phyloP scores from a whole-genome alignment of 30 jellyfish, hydroid and myxozoan species.

The Aurelia coerulea region DNA sequence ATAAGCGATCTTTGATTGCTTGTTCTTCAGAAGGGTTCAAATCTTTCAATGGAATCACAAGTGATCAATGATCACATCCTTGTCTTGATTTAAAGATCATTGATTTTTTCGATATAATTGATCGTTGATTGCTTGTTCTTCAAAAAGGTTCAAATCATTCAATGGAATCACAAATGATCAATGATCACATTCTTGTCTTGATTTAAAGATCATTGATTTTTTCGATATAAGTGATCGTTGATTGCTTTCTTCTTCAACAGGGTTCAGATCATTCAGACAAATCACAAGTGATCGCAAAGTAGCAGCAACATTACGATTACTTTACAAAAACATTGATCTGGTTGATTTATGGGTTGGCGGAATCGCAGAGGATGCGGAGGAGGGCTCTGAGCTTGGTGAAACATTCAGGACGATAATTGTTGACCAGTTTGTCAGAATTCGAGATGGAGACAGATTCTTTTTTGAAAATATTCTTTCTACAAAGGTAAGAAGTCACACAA shows the following conservation, averaged over 20 bases:
- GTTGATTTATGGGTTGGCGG: constrained; percentile 98
- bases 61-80: no score
- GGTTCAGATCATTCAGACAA: constrained; percentile 50
- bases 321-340: constrained; percentile 67
- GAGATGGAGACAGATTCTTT: constrained; percentile 96
- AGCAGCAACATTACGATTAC: constrained; percentile 30
- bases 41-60: no score
- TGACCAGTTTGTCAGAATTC: constrained; percentile 60
- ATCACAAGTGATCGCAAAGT: constrained; percentile 70
- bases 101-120: no score
- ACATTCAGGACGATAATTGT: constrained; percentile 73
- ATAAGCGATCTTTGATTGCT: no score
- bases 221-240: no score
- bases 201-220: no score
- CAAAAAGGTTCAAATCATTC: background rate
- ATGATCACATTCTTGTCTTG: no score
- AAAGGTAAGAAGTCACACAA: constrained; percentile 33
- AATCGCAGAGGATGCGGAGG: constrained; percentile 83
- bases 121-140: background rate
- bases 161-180: no score
- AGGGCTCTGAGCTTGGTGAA: constrained; percentile 86
- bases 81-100: no score
- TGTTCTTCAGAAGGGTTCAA: no score
- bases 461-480: constrained; percentile 58
- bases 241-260: constrained; percentile 19